Base-by-base conservation (phyloP, 2,113 vertebrate species). In the Herpailurus yagouaroundi region DNA sequence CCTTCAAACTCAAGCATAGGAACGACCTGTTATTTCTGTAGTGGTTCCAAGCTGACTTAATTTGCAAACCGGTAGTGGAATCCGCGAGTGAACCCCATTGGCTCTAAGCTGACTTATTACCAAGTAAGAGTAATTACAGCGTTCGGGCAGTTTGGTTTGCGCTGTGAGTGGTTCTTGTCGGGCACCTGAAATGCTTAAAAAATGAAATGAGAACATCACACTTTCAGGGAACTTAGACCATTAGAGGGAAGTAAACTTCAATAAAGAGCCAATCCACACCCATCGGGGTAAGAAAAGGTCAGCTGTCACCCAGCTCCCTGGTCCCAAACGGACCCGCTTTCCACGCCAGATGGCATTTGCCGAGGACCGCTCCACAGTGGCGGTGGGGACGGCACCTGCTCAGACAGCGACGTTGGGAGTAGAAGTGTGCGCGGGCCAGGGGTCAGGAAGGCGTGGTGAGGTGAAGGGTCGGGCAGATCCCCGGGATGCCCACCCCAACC, bases 301-400 rank as follows among this genome's bases (percentile, higher is more conserved):
- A 3, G 73, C 2, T 25, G 7, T 15, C 66, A 15, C 41, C n/a
- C 69, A 3, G 13, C 10, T 11, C 4, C 18, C 19, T 1, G 18
- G 11, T 36, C 36, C 66, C 27, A 7, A 50, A 36, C 74, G n/a
- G 27, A 21, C 57, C 15, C 5, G 68, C 33, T 64, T 57, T 25
- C 74, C 87, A n/a, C 25, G 6, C 0, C 18, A 66, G 38, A 15
- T 33, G 4, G 21, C 10, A 33, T 27, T 38, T 9, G n/a, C 45
- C 13, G 29, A 31, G 50, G n/a, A 68, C 31, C 1, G 9, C 36
- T 33, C 48, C 15, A 0, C 19, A 5, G 23, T 3, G 73, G 14
- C 1, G 5, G 45, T 0, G 2, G 45, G 74, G 3, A 4, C 1
- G 0, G 31, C 25, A 7, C 15, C 7, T 15, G 36, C 45, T 48